Percentiles rank a stretch among this genome's conserved stretches.
Evolutionary conservation across 2,113 vertebrate species (phyloP).

Genomic region (Choloepus hoffmanni): DNA sequence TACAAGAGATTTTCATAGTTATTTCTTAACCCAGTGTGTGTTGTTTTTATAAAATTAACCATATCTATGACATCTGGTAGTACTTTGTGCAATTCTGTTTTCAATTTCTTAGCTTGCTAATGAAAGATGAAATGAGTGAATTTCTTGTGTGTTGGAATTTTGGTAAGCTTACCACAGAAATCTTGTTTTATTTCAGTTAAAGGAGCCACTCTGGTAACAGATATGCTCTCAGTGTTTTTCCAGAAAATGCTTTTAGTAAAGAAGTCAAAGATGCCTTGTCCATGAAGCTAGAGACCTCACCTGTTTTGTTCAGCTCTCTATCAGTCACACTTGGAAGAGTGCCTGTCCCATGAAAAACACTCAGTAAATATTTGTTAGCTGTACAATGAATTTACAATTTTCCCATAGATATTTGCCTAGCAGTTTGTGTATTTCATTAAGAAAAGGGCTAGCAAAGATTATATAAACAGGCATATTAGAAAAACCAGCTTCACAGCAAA

Average conservation of each 20-base stretch:
- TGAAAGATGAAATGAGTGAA: slow-evolving; percentile 27
- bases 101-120: slow-evolving; percentile 31
- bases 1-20: neutral
- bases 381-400: slow-evolving; percentile 9
- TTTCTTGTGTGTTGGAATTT: slow-evolving; percentile 43
- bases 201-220: neutral
- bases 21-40: neutral
- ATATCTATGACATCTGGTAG: neutral
- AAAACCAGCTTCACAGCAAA: neutral
- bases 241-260: slow-evolving; percentile 33
- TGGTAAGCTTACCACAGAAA: neutral
- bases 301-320: neutral
- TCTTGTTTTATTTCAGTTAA: slow-evolving; percentile 44
- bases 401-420: neutral
- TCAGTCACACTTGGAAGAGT: neutral
- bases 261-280: neutral
- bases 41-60: neutral
- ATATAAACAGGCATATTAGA: slow-evolving; percentile 2
- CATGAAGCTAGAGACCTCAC: neutral
- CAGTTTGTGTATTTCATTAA: slow-evolving; percentile 29
- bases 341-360: neutral
- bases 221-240: neutral
- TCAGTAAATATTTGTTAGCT: neutral
- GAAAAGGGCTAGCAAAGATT: neutral
- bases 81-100: slow-evolving; percentile 8